A percentile compares a stretch with the other conserved stretches of the same genome.
phyloP scores from a whole-genome alignment of 2,113 vertebrate genomes.

The Nycticebus coucang region DNA sequence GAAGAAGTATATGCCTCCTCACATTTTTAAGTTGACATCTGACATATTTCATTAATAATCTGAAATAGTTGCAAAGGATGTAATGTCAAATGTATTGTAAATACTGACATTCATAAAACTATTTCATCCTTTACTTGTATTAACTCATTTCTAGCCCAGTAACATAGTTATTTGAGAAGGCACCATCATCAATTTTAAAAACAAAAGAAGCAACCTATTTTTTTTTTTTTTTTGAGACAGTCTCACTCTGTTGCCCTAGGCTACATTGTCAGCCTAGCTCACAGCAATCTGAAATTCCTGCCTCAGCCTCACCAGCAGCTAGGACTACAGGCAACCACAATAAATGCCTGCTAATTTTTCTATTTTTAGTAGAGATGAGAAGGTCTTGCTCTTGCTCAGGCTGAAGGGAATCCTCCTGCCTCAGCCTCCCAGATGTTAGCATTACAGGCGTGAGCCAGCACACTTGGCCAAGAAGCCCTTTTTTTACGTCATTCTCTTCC shows the following conservation, averaged over 20 bases:
- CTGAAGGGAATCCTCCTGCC: too few relatives aligned
- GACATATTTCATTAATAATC: background rate
- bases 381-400: too few relatives aligned
- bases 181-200: background rate
- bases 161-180: slow-evolving; percentile 33
- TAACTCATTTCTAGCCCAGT: background rate
- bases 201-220: background rate
- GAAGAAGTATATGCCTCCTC: background rate
- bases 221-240: background rate
- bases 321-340: too few relatives aligned
- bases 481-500: background rate
- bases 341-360: too few relatives aligned
- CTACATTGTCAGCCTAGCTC: too few relatives aligned
- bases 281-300: too few relatives aligned
- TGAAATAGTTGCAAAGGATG: slow-evolving; percentile 24
- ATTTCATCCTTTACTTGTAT: background rate
- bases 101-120: background rate
- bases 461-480: background rate
- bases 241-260: too few relatives aligned
- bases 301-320: too few relatives aligned
- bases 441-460: too few relatives aligned
- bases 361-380: too few relatives aligned
- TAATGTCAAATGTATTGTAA: background rate
- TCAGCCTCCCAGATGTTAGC: too few relatives aligned
- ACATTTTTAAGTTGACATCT: slow-evolving; percentile 33